Base-by-base conservation (phyloP, 35 echinoderm and acorn worm species). In the Ophioderma brevispina region DNA sequence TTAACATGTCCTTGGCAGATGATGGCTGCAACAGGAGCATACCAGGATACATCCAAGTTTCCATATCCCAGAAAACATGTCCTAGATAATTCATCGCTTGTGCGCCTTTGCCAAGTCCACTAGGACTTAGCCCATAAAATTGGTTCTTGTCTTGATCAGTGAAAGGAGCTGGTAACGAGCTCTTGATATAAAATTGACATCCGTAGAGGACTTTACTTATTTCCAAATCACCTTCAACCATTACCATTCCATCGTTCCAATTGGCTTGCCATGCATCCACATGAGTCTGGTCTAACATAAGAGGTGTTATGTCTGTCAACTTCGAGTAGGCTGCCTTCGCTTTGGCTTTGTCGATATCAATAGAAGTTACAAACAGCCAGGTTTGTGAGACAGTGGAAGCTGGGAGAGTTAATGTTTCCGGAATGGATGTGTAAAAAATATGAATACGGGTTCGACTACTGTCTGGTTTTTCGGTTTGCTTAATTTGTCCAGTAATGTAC, bases 11-110 rank as follows among this genome's bases (percentile, higher is more conserved):
- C 19, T 39, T 76, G 25, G 93, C 93, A 41, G 90, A 40, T 35
- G 31, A 32, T 21, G 93, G 93, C 33, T 95, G 84, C 38, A 95
- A 84, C 84, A 95, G 81, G 50, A 91, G 6, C 28, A 95, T 91
- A 49, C 82, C 37, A 31, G 93, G 93, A 64, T 91, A 95, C 93
- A 95, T 95, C 93, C 93, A 95, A 10, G 93, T 95, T 39, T 95
- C 93, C 84, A 86, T 82, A 78, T 95, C 93, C 93, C 93, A 95
- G 36, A 91, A 95, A 13, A 95, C 85, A 63, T 95, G 93, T 19
- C 93, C 93, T 70, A 18, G 59, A 30, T 70, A 25, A 70, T 70
- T 70, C 18, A 46, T 17, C 17, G 4, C 41, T 8, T 17, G 4
- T 4, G 41, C 41, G 17, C 41, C 41, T n/a, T 82, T 25, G n/a